Base-by-base conservation (phyloP, 2,797 vertebrate genomes). In the Myotis myotis region DNA sequence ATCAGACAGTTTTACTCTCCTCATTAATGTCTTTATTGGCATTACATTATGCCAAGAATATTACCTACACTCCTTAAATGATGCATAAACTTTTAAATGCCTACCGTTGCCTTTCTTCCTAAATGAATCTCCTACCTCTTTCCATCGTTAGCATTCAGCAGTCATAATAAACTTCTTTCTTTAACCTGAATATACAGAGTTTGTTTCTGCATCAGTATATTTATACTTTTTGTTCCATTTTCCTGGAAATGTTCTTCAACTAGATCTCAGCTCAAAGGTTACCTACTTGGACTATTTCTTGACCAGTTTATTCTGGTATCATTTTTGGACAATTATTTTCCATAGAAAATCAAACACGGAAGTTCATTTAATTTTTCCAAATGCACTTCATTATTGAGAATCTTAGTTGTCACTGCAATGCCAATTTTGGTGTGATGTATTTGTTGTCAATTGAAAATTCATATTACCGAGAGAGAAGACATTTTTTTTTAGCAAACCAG, bases 301-400 rank as follows among this genome's bases (percentile, higher is more conserved):
- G 23, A 49, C 49, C 68, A 38, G 36, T 3, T 6, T 51, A 78
- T 68, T 84, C 89, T 76, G 51, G 98, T 98, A 98, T 99, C 98
- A 98, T 99, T 98, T 98, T 98, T 98, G 99, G 99, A 99, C 99
- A 99, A 99, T 99, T 99, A 99, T 98, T 99, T 98, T 99, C 98
- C 98, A 99, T 99, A 99, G 98, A 99, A 99, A 99, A 99, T 99
- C 99, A 99, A 99, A 98, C 98, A 96, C 98, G 97, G 98, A 98
- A 99, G 99, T 98, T 98, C 98, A 99, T 99, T 99, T 99, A 99
- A 99, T 99, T 99, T 99, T 99, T 99, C 98, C 98, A 98, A 99
- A 99, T 98, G 98, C 98, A 98, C 98, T 99, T 98, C 97, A 99
- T 99, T 99, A 99, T 99, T 99, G 99, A 99, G 99, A 99, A 99